Evolutionary conservation across 2,113 vertebrate genomes (phyloP), one percentile per base, ranked within the genome.

Genomic region (Daubentonia madagascariensis): DNA sequence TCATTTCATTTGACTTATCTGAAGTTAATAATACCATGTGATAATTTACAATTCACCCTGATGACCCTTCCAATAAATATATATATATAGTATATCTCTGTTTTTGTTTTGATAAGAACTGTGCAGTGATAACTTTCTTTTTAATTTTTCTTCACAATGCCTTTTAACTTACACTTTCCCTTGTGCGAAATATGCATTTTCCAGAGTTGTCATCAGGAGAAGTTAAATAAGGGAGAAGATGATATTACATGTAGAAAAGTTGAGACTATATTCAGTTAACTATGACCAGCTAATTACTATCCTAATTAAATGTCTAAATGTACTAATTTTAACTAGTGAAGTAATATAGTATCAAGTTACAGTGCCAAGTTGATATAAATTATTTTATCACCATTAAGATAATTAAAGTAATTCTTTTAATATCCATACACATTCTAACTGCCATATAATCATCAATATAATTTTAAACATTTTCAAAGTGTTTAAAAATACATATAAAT

Each of bases 261-360:
- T 59, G 40, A 67, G 12, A 54, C 68, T 35, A 78, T 40, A 91
- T 67, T 79, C 37, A 85, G 54, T 79, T 84, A 75, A 11, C 4
- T 40, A 40, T 59, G 61, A 32, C 30, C 68, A 83, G 17, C 6
- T 96, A 94, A 92, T 92, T 73, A 94, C 35, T 18, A 20, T 81
- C 43, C 86, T 83, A 59, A 91, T 89, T 83, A 59, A 93, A 83
- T 81, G 12, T 73, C 14, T 89, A 92, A 92, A 61, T 83, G 32
- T 8, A 61, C 23, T 84, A 45, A 85, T 79, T 84, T 85, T 81
- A 83, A 59, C 16, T 73, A 88, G 1, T 63, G 75, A 59, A 73
- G 32, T 17, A 63, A 61, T n/a, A 59, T 5, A 57, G 2, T 61
- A 35, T 79, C 8, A 76, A 70, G 28, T 65, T 86, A 52, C 1